Evolutionary conservation across 2,113 vertebrate genomes (phyloP), one percentile per base, ranked within the genome.

Genomic region (Sula dactylatra): DNA sequence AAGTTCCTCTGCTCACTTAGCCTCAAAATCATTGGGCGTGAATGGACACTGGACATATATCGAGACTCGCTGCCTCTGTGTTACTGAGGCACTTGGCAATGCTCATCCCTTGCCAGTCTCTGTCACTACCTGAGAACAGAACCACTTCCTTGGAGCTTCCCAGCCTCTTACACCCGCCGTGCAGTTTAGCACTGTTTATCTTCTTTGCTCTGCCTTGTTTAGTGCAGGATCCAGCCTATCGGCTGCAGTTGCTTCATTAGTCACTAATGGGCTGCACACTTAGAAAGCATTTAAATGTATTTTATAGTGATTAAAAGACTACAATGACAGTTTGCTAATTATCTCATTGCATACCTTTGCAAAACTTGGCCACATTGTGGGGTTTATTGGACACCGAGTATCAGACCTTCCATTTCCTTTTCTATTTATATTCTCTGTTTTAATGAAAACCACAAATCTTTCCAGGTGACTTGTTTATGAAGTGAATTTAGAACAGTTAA

Each of bases 401-500:
- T 50, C 58, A 80, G 80, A 24, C 31, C 56, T 61, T 73, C 62
- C 40, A 38, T 80, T 94, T 94, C 90, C 96, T 94, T 88, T 97
- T 88, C 94, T 94, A 91, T 96, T 94, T 94, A 69, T 93, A 55
- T 64, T 91, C 82, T 84, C 49, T 65, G 80, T 83, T 65, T 77
- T 93, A 94, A 93, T 84, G 78, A 66, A 96, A 96, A 55, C 83
- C 92, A 92, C 94, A 78, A 44, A 69, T 93, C 62, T 96, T 96
- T 93, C 78, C 87, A 83, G 78, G 94, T 95, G 91, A 97, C 90
- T 77, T 94, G 93, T 95, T 97, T 92, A 92, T 97, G 93, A 64
- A 93, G 71, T 86, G 96, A 94, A 95, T 98, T 97, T 96, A 94
- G 90, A 97, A 76, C 83, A 94, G 81, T 88, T 94, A 80, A 31